A percentile compares a stretch with the other conserved stretches of the same genome.
phyloP scores from a whole-genome alignment of 2,113 vertebrate genomes.

The Anoura caudifer region DNA sequence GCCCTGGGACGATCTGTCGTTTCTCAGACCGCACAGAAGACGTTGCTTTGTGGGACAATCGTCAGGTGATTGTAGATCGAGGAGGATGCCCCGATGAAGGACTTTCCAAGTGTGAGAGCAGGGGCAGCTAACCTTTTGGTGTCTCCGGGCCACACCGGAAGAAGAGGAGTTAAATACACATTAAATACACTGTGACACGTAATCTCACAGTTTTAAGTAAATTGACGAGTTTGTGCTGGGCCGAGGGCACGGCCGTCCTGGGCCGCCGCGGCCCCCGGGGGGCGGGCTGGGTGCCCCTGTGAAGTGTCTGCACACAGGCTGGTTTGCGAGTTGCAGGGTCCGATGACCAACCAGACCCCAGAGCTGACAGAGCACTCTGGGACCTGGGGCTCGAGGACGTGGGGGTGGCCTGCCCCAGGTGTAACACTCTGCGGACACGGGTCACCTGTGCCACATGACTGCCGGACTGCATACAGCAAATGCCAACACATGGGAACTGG shows the following conservation, averaged over 20 bases:
- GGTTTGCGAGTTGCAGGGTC: background rate
- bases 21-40: background rate
- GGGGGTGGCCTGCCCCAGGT: no score
- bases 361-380: background rate
- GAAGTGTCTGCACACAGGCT: no score
- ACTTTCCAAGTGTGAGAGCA: background rate
- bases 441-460: fast-evolving
- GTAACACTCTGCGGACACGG: fast-evolving
- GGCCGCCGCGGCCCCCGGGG: no score
- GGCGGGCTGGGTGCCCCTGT: no score
- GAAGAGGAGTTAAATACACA: no score
- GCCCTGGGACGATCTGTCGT: background rate
- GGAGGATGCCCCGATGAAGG: background rate
- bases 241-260: no score
- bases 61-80: background rate
- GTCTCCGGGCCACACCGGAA: no score
- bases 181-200: no score
- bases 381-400: fast-evolving
- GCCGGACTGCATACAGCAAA: fast-evolving
- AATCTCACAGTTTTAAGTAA: no score
- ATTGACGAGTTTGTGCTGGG: no score
- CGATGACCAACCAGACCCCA: background rate
- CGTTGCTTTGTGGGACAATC: background rate
- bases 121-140: no score
- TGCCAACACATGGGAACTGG: background rate